phyloP scores from a whole-genome alignment of 2,113 vertebrate species.

The Ictalurus furcatus region DNA sequence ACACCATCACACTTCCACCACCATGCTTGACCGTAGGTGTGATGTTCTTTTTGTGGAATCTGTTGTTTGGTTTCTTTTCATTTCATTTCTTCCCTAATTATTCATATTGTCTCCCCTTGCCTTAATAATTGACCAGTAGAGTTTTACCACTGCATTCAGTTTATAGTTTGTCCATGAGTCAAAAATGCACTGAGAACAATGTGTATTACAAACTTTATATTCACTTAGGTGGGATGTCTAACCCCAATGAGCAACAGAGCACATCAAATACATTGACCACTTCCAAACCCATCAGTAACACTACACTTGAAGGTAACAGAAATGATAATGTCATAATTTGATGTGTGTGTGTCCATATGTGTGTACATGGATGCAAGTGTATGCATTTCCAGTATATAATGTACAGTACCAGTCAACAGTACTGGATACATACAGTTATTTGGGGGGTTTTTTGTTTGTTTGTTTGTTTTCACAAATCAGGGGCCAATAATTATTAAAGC shows the following conservation, averaged over 20 bases:
- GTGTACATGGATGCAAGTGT: not conserved
- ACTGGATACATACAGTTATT: no score
- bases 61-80: no score
- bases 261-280: not conserved
- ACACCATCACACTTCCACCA: no score
- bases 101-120: no score
- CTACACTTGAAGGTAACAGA: not conserved
- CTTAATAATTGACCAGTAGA: not conserved
- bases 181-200: not conserved
- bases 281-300: no score
- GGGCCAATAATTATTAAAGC: not conserved
- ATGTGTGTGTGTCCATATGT: not conserved
- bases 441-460: not conserved
- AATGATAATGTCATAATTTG: not conserved
- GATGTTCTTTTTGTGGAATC: no score
- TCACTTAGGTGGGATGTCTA: not conserved
- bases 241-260: not conserved
- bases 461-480: not conserved
- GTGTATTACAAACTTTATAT: not conserved
- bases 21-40: no score
- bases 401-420: not conserved
- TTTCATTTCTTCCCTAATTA: no score
- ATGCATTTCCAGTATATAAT: not conserved
- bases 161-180: not conserved
- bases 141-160: not conserved